Conservation (phyloP, 1,140 invertebrate genomes). For the Berghia stephanieae region DNA sequence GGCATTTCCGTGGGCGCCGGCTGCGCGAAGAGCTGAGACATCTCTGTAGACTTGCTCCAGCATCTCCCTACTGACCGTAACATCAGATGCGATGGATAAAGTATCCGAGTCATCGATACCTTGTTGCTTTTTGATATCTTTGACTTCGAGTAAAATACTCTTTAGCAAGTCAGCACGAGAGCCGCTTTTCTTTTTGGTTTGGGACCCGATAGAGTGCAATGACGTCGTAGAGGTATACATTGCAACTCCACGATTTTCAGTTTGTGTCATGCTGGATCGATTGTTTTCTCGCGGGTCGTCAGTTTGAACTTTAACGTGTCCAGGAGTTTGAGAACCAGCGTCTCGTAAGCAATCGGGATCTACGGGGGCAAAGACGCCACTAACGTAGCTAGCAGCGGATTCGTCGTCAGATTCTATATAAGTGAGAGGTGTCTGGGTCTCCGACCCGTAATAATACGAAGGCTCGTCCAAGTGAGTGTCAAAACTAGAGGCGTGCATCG, state of each 20-base stretch:
- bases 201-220: slow-evolving; percentile 52
- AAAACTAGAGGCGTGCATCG: slow-evolving; percentile 62
- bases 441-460: slow-evolving; percentile 35
- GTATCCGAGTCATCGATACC: slow-evolving; percentile 49
- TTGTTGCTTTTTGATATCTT: slow-evolving; percentile 53
- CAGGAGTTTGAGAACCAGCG: slow-evolving; percentile 55
- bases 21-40: slow-evolving; percentile 46
- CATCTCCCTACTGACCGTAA: slow-evolving; percentile 47
- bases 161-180: slow-evolving; percentile 49
- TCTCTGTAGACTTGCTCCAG: slow-evolving; percentile 49
- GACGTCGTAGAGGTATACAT: slow-evolving; percentile 52
- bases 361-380: slow-evolving; percentile 47
- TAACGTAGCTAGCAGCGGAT: slow-evolving; percentile 56
- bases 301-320: slow-evolving; percentile 58
- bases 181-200: slow-evolving; percentile 46
- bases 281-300: slow-evolving; percentile 39
- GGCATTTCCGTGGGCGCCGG: slow-evolving; percentile 43
- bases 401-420: slow-evolving; percentile 55
- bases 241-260: slow-evolving; percentile 37
- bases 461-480: slow-evolving; percentile 56
- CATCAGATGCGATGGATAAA: slow-evolving; percentile 44
- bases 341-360: slow-evolving; percentile 53
- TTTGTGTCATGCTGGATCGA: slow-evolving; percentile 45
- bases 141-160: slow-evolving; percentile 57
- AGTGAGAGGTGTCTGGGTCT: slow-evolving; percentile 18